Conservation (phyloP, 2,888 invertebrate genomes). For the Sarcophaga variegata region DNA sequence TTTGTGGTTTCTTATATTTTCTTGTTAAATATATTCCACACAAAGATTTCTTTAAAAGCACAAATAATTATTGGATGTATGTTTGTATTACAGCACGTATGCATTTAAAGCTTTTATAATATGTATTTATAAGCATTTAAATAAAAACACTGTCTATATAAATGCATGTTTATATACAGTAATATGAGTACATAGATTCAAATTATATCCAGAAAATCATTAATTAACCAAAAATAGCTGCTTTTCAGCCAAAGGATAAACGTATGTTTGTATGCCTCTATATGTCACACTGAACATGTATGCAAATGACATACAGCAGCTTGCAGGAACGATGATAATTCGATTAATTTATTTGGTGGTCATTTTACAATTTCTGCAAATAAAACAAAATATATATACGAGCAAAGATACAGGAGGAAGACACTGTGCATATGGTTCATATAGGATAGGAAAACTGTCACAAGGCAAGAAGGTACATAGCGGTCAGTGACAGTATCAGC, state of each 20-base stretch:
- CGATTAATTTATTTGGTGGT: constrained; percentile 36
- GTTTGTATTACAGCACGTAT: too few species aligned
- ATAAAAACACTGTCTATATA: too few species aligned
- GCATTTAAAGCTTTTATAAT: too few species aligned
- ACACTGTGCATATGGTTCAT: background rate
- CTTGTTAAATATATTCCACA: too few species aligned
- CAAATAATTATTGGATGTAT: too few species aligned
- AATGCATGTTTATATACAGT: background rate
- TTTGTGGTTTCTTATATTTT: too few species aligned
- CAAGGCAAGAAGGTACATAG: background rate
- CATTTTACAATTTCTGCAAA: background rate
- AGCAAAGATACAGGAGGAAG: background rate
- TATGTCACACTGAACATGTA: background rate
- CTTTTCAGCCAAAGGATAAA: too few species aligned
- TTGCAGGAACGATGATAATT: background rate
- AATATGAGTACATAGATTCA: too few species aligned
- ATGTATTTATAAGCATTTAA: too few species aligned
- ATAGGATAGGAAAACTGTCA: background rate
- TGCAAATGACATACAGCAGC: constrained; percentile 16
- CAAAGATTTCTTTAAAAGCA: too few species aligned
- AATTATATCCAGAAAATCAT: constrained; percentile 33
- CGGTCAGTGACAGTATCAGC: background rate
- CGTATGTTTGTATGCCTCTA: too few species aligned
- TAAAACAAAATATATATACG: background rate
- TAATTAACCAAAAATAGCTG: constrained; percentile 25